Evolutionary conservation across 2,797 vertebrate species (phyloP).

Genomic region (Garrulus glandarius): DNA sequence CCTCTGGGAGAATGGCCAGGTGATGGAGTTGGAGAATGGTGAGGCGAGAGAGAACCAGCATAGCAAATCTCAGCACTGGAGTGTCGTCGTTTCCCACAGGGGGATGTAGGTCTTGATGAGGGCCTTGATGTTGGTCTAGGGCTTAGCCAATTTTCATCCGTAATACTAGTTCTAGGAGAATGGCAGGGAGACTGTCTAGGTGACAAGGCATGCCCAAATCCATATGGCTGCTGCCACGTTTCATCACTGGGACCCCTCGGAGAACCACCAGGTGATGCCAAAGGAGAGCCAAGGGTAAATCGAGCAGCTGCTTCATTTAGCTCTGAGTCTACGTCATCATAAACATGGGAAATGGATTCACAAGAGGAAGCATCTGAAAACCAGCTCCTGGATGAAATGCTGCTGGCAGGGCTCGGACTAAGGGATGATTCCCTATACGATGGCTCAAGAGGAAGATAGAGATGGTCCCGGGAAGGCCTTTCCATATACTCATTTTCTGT

Average conservation of each 20-base stretch:
- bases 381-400: slow-evolving; percentile 96
- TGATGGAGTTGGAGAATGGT: slow-evolving; percentile 93
- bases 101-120: slow-evolving; percentile 93
- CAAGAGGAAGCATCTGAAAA: slow-evolving; percentile 98
- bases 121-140: slow-evolving; percentile 92
- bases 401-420: slow-evolving; percentile 97
- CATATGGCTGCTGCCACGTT: slow-evolving; percentile 86
- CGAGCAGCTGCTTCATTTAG: slow-evolving; percentile 95
- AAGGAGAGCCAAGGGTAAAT: slow-evolving; percentile 91
- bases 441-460: slow-evolving; percentile 95
- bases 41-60: slow-evolving; percentile 87
- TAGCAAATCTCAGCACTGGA: slow-evolving; percentile 97
- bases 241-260: slow-evolving; percentile 87
- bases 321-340: slow-evolving; percentile 97
- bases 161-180: slow-evolving; percentile 95
- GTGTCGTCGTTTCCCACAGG: slow-evolving; percentile 95
- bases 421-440: slow-evolving; percentile 93
- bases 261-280: slow-evolving; percentile 90
- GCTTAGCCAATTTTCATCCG: slow-evolving; percentile 98
- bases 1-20: slow-evolving; percentile 94
- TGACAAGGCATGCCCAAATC: slow-evolving; percentile 85
- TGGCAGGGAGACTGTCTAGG: slow-evolving; percentile 96
- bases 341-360: slow-evolving; percentile 96
- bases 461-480: slow-evolving; percentile 93
- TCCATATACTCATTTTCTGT: slow-evolving; percentile 91